Evolutionary conservation across 1,140 invertebrate species (phyloP).

Genomic region (Hyphantria cunea): DNA sequence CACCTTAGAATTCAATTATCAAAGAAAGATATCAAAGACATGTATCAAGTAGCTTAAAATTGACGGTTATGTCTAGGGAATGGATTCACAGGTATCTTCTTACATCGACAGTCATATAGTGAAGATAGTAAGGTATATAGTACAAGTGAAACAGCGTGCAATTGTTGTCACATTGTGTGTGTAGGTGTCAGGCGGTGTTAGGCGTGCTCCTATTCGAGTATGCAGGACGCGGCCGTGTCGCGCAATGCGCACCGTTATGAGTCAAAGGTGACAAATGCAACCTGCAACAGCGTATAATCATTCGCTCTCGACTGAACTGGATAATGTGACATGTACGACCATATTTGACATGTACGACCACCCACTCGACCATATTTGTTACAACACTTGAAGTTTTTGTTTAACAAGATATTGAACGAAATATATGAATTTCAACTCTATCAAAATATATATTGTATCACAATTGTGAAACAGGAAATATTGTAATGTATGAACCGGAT

Average conservation of each 20-base stretch:
- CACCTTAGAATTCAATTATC: too few species aligned
- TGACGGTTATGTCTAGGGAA: too few species aligned
- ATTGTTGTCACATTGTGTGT: neutral
- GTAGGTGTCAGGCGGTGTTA: neutral
- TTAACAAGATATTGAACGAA: too few species aligned
- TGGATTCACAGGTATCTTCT: too few species aligned
- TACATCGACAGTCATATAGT: too few species aligned
- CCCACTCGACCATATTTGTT: too few species aligned
- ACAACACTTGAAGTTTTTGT: too few species aligned
- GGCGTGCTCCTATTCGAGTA: neutral
- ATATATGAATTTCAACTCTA: too few species aligned
- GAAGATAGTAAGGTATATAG: too few species aligned
- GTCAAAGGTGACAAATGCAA: neutral
- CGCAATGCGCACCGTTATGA: neutral
- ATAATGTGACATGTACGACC: neutral
- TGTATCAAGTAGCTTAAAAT: too few species aligned
- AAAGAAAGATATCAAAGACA: too few species aligned
- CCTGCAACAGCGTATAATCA: neutral
- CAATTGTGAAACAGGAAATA: slow-evolving; percentile 14
- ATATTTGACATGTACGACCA: neutral
- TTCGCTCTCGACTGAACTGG: neutral
- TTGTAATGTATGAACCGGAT: neutral
- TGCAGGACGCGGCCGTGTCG: neutral
- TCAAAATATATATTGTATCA: neutral
- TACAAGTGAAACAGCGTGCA: too few species aligned